Evolutionary conservation across 2,888 invertebrate genomes (phyloP), one percentile per base, ranked within the genome.

Genomic region (Tetanocera ferruginea): DNA sequence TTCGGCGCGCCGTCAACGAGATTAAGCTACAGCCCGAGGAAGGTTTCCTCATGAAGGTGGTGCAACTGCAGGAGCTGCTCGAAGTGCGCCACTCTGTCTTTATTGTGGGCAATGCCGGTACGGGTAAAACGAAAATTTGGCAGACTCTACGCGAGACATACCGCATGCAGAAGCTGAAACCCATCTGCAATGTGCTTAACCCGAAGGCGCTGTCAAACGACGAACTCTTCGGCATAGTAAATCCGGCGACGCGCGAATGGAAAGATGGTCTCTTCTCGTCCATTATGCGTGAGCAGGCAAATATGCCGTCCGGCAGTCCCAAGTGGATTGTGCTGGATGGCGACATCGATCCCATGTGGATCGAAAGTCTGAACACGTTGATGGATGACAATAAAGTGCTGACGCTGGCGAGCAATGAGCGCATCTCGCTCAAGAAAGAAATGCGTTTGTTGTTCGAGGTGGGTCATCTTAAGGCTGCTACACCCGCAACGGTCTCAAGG

Each of bases 341-440:
- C 8, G 98, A 98, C 88, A 98, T 98, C 82, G 89, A 89, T 82
- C 89, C 89, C 75, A 88, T 89, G 88, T 98, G 98, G 98, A 98
- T 98, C 85, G 98, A 98, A 90, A 97, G 97, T 28, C 92, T 98
- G 31, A 98, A 98, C 88, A 98, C 98, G 19, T 93, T 98, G 66
- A 98, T 98, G 98, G 98, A 98, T 88, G 98, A 98, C 87, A 98
- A 98, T 88, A 98, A 98, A 91, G 96, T 97, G 14, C 88, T 98
- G 80, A 98, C 98, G 0, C 90, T 98, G 84, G 98, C 98, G 17
- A 97, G 97, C 89, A 98, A 98, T 86, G 98, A 98, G 90, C 92
- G 98, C 76, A 98, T 98, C 76, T 96, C 98, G 0, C 90, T 98
- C 74, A 97, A 96, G 0, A 94, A 94, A 76, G 91, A 93, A 25